Percentiles rank a stretch among this genome's conserved stretches.
Conservation (phyloP, 2,888 invertebrate genomes). For the Tetranychus piercei region DNA sequence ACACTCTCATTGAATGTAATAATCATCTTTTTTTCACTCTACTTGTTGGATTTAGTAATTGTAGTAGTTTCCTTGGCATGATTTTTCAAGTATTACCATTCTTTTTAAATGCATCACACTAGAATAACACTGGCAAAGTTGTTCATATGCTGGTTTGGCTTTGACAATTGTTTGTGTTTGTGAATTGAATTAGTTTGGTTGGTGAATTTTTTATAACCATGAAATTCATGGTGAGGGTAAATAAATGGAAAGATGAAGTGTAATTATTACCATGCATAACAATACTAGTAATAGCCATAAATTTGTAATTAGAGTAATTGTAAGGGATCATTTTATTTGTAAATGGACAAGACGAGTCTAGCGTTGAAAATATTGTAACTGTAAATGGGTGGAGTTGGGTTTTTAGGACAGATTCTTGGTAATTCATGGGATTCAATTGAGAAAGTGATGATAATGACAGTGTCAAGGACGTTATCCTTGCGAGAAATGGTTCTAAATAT, state of each 20-base stretch:
- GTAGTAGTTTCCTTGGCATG: not conserved
- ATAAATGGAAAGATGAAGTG: not conserved
- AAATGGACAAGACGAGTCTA: too few relatives aligned
- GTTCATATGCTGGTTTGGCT: not conserved
- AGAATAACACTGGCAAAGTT: not conserved
- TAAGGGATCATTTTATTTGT: not conserved
- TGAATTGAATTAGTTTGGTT: not conserved
- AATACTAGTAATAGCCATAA: not conserved
- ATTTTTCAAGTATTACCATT: not conserved
- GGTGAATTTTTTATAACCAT: not conserved
- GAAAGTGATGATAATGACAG: too few relatives aligned
- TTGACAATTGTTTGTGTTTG: not conserved
- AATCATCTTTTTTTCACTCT: not conserved
- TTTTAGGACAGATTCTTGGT: too few relatives aligned
- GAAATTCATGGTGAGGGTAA: not conserved
- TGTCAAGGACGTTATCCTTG: too few relatives aligned
- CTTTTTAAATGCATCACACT: not conserved
- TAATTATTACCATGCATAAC: not conserved
- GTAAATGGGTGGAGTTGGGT: too few relatives aligned
- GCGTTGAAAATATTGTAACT: too few relatives aligned
- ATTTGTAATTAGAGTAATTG: not conserved
- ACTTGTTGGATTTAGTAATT: not conserved
- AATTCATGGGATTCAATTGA: too few relatives aligned
- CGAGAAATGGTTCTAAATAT: too few relatives aligned
- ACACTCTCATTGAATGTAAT: not conserved